These are phyloP conservation scores for Sarcophilus harrisii DNA, from an alignment of 2,797 vertebrate genomes.

Conservation along the genomic window DNA sequence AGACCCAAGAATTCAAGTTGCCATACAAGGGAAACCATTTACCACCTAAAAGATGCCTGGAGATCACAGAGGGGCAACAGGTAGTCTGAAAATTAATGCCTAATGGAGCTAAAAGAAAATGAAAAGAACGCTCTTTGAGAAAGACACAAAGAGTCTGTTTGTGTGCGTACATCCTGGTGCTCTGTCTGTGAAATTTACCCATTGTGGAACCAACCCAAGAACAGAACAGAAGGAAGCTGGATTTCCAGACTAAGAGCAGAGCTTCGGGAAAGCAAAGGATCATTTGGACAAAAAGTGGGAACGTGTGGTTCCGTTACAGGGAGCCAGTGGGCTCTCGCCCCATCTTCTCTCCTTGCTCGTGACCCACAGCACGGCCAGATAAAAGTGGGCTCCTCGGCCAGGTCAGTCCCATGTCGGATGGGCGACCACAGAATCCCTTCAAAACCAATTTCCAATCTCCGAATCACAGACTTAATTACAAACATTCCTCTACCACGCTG, in stretches of 20 bases:
- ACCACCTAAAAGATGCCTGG: background rate
- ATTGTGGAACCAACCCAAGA: slow-evolving; percentile 1
- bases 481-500: slow-evolving; percentile 48
- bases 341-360: background rate
- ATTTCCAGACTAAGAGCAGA: background rate
- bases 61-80: background rate
- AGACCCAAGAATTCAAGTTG: background rate
- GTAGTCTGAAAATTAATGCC: slow-evolving; percentile 30
- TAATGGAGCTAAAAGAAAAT: background rate
- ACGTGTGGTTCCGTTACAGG: background rate
- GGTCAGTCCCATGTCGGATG: slow-evolving; percentile 63
- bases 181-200: background rate
- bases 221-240: background rate
- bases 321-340: slow-evolving; percentile 4
- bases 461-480: slow-evolving; percentile 72
- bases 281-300: slow-evolving; percentile 20
- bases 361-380: slow-evolving; percentile 40
- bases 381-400: slow-evolving; percentile 43
- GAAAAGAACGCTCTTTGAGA: slow-evolving; percentile 14
- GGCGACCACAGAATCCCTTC: slow-evolving; percentile 65
- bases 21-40: background rate
- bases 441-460: slow-evolving; percentile 68
- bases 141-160: slow-evolving; percentile 30
- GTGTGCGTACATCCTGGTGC: background rate
- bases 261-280: slow-evolving; percentile 5